These are phyloP conservation scores for Drosophila lacteicornis DNA, from an alignment of 1,140 invertebrate species.

Conservation along the genomic window DNA sequence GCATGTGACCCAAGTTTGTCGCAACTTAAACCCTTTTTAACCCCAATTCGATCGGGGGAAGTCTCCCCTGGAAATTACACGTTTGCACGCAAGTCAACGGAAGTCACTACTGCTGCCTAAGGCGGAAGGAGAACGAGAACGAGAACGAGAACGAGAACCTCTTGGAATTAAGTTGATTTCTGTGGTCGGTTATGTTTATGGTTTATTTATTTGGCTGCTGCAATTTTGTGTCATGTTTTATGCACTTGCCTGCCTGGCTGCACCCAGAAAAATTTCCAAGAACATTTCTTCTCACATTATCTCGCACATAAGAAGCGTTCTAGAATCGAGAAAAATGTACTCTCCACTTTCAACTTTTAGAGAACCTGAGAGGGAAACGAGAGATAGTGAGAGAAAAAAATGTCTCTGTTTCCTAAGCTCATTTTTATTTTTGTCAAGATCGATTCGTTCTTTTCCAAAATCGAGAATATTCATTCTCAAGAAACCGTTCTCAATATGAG, in stretches of 20 bases:
- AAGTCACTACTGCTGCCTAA: constrained; percentile 46
- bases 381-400: too few species aligned
- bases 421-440: too few species aligned
- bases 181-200: constrained; percentile 77
- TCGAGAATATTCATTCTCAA: too few species aligned
- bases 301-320: too few species aligned
- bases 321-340: too few species aligned
- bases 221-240: constrained; percentile 75
- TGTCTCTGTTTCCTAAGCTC: too few species aligned
- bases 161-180: constrained; percentile 63
- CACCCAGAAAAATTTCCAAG: too few species aligned
- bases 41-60: constrained; percentile 50
- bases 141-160: background rate
- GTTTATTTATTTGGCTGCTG: constrained; percentile 75
- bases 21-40: constrained; percentile 82
- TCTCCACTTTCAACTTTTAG: too few species aligned
- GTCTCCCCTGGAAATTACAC: constrained; percentile 59
- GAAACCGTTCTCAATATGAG: too few species aligned
- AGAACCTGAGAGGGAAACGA: too few species aligned
- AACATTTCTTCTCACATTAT: too few species aligned
- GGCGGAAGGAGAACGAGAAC: background rate
- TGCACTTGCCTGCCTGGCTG: constrained; percentile 27
- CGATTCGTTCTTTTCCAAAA: too few species aligned
- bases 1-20: constrained; percentile 64
- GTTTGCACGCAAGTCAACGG: constrained; percentile 77